These are phyloP conservation scores for Cynoglossus semilaevis DNA, from an alignment of 2,113 vertebrate species.

Conservation along the genomic window DNA sequence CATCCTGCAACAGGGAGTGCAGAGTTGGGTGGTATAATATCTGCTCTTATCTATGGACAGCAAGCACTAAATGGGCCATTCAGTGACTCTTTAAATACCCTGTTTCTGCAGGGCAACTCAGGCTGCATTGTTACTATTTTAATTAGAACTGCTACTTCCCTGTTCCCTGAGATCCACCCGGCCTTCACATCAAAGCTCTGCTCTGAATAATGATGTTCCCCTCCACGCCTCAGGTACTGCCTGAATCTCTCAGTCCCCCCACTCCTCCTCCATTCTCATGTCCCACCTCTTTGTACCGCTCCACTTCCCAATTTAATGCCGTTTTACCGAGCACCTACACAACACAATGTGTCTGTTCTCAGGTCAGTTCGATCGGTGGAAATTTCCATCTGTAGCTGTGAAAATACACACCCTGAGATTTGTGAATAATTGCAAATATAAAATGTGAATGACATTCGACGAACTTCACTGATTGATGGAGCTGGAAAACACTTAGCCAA, in stretches of 20 bases:
- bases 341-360: constrained; percentile 52
- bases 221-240: constrained; percentile 68
- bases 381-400: constrained; percentile 3
- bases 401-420: too few relatives aligned
- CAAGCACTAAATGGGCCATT: constrained; percentile 66
- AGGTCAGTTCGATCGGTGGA: constrained; percentile 15
- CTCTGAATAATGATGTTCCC: constrained; percentile 69
- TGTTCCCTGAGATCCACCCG: constrained; percentile 60
- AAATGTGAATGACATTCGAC: too few relatives aligned
- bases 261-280: constrained; percentile 10
- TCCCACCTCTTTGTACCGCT: constrained; percentile 46
- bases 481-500: too few relatives aligned
- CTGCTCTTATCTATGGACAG: constrained; percentile 56
- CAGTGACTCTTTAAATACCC: constrained; percentile 66
- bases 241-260: constrained; percentile 41
- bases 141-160: constrained; percentile 68
- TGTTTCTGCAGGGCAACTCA: constrained; percentile 54
- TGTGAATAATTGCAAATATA: too few relatives aligned
- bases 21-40: constrained; percentile 43
- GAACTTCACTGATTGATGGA: too few relatives aligned
- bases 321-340: constrained; percentile 53
- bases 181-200: constrained; percentile 68
- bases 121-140: constrained; percentile 68
- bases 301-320: constrained; percentile 44
- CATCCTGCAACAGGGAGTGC: constrained; percentile 46